These are phyloP conservation scores for Lithophane leautieri DNA, from an alignment of 2,888 invertebrate genomes.

Conservation along the genomic window DNA sequence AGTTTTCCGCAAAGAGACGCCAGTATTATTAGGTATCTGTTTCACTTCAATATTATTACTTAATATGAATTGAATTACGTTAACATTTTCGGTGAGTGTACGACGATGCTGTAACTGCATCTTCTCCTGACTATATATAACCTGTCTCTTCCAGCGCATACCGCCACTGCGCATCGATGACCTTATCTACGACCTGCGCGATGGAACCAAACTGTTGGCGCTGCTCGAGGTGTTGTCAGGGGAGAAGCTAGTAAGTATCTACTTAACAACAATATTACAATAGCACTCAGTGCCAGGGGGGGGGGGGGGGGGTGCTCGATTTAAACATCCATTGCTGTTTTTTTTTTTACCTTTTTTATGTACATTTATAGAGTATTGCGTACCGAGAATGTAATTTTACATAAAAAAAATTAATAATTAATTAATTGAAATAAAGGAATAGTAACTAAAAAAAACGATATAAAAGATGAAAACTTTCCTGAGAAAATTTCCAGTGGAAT, in stretches of 20 bases:
- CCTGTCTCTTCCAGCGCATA: conserved; percentile 93
- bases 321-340: no score
- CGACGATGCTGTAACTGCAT: not conserved
- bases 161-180: conserved; percentile 98
- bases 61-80: not conserved
- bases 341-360: no score
- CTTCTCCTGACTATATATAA: not conserved
- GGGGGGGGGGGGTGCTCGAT: no score
- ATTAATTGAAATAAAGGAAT: no score
- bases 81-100: not conserved
- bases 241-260: conserved; percentile 95
- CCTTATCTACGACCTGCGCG: conserved; percentile 98
- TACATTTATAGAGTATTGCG: no score
- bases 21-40: not conserved
- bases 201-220: conserved; percentile 98
- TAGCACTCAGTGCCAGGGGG: no score
- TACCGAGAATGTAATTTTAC: no score
- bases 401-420: no score
- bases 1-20: not conserved
- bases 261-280: not conserved
- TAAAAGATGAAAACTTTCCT: no score
- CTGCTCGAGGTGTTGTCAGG: conserved; percentile 98
- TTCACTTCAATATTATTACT: not conserved
- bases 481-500: no score
- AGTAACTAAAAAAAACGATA: no score